These are phyloP conservation scores for Cinclus cinclus DNA, from an alignment of 2,113 vertebrate genomes.

Conservation along the genomic window DNA sequence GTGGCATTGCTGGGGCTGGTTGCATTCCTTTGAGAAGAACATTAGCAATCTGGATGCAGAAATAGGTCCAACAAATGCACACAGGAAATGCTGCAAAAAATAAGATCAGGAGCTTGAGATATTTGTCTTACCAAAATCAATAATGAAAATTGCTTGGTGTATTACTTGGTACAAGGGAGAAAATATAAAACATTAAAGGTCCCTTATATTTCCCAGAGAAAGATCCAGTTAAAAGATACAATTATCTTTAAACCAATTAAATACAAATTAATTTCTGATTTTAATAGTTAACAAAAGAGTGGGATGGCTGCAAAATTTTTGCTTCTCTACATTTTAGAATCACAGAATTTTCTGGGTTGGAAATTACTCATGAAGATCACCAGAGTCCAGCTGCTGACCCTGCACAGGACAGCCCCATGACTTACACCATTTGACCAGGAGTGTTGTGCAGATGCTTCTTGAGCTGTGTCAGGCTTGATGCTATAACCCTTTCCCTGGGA, in stretches of 20 bases:
- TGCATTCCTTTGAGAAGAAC: not conserved
- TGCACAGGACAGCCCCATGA: not conserved
- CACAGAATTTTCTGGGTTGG: not conserved
- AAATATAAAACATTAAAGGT: not conserved
- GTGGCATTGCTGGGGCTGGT: not conserved
- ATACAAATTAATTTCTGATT: not conserved
- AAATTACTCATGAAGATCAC: accelerated
- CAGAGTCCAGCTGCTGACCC: not conserved
- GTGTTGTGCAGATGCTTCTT: not conserved
- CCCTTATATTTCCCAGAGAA: not conserved
- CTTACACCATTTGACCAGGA: not conserved
- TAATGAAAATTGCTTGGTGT: not conserved
- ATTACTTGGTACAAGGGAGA: not conserved
- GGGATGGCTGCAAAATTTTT: not conserved
- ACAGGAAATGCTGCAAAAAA: not conserved
- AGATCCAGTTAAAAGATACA: not conserved
- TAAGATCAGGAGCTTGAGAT: not conserved
- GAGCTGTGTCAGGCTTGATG: not conserved
- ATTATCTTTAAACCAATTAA: not conserved
- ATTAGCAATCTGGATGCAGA: not conserved
- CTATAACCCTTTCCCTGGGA: not conserved
- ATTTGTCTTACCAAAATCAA: not conserved
- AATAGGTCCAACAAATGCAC: not conserved
- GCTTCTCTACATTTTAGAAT: not conserved
- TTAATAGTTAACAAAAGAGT: not conserved